Evolutionary conservation across 2,113 vertebrate species (phyloP), one percentile per base, ranked within the genome.

Genomic region (Salvelinus sp.): DNA sequence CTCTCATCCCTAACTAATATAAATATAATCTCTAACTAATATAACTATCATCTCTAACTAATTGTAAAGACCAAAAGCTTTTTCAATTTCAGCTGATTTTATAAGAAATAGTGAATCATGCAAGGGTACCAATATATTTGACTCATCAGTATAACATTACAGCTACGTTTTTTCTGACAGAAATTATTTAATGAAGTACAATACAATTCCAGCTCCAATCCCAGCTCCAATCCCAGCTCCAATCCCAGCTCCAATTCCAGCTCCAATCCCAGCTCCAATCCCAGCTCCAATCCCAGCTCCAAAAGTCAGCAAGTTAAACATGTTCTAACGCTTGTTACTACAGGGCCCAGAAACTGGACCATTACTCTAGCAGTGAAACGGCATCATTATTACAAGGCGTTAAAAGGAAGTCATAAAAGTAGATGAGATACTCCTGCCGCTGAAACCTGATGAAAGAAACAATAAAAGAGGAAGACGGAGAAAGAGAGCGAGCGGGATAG

Each of bases 381-480:
- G 3, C 18, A 5, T 57, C 54, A 14, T 57, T 44, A 44, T 44
- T 44, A 44, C 38, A 44, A 44, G 38, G 38, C 38, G 38, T 44
- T 57, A 6, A 20, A 57, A 4, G 54, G 54, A 57, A 57, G 54
- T 57, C 3, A 57, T 57, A 5, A 14, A 57, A 44, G 38, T 10
- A 44, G 38, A 57, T 57, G 54, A 57, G 54, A 57, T 57, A 3
- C 18, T 57, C 13, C 14, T 1, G 54, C 16, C 1, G 16, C 54
- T 57, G 76, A 76, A 81, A 67, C 71, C 13, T 25, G 72, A 86
- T 82, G 77, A 87, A 85, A 83, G 69, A 44, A 44, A 44, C 38
- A 44, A 44, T 44, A 44, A 10, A 44, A 44, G 9, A 44, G 2
- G 38, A 44, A 38, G 33, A 38, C 33, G 1, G 25, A 70, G 12